phyloP scores from a whole-genome alignment of 2,113 vertebrate genomes.

The Etia nguti region DNA sequence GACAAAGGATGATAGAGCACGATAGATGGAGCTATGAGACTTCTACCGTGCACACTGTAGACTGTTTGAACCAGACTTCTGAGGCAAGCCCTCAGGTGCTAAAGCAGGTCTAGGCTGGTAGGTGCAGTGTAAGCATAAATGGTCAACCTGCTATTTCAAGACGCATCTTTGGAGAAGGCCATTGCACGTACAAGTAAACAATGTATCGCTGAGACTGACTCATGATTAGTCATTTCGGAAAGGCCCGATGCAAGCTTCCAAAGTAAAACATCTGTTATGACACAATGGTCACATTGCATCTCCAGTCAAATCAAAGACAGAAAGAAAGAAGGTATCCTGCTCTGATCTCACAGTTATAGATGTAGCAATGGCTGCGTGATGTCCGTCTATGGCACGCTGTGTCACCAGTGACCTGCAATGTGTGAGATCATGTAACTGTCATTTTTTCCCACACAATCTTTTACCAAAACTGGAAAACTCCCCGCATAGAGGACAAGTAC shows the following conservation, averaged over 20 bases:
- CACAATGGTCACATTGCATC: background rate
- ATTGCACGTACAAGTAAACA: conserved; percentile 18
- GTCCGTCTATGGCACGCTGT: background rate
- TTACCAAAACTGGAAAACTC: background rate
- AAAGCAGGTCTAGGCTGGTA: conserved; percentile 44
- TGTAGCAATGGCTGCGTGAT: background rate
- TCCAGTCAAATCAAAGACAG: background rate
- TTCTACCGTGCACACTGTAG: background rate
- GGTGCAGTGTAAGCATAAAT: conserved; percentile 37
- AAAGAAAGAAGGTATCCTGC: background rate
- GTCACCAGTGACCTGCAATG: background rate
- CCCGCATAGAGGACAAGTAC: background rate
- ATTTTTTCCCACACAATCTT: background rate
- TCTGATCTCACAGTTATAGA: background rate
- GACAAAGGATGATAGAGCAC: background rate
- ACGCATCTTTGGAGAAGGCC: background rate
- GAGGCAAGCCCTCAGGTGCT: conserved; percentile 4
- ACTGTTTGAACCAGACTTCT: conserved; percentile 14
- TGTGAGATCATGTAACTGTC: background rate
- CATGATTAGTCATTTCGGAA: conserved; percentile 40
- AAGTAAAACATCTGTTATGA: conserved; percentile 49
- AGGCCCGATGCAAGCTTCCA: background rate
- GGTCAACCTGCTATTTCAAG: conserved; percentile 25
- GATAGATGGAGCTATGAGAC: background rate
- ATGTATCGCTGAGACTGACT: conserved; percentile 24